Conservation (phyloP, 2,113 vertebrate genomes). For the Pseudopipra pipra region DNA sequence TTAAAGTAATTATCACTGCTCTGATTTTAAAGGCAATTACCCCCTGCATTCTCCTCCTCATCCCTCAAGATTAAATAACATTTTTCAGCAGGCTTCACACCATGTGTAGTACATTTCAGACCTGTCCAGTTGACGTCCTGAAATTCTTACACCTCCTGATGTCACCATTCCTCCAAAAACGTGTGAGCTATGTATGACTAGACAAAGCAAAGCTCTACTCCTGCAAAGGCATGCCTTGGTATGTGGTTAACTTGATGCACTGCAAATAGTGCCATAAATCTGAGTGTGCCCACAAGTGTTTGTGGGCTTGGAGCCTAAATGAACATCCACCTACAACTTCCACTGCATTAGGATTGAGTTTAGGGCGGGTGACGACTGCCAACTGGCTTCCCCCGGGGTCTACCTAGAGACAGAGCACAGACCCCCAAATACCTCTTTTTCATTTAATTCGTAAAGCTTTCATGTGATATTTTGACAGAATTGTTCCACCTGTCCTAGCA, state of each 20-base stretch:
- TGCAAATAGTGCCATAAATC: not conserved
- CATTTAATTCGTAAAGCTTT: not conserved
- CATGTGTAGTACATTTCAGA: not conserved
- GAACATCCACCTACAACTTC: not conserved
- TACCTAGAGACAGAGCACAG: not conserved
- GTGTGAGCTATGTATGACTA: not conserved
- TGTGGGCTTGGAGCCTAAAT: not conserved
- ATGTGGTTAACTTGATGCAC: not conserved
- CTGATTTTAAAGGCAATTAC: conserved; percentile 5
- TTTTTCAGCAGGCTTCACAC: not conserved
- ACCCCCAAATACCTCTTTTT: not conserved
- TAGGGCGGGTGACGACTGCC: not conserved
- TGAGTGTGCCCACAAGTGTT: not conserved
- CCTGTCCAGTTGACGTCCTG: not conserved
- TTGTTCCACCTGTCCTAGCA: conserved; percentile 6
- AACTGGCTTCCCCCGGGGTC: not conserved
- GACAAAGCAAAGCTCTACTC: not conserved
- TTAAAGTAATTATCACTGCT: not conserved
- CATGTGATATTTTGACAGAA: conserved; percentile 2
- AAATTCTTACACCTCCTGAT: not conserved
- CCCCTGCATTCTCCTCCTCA: not conserved
- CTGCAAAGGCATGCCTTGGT: not conserved
- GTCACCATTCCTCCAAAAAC: not conserved
- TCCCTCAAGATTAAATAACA: not conserved
- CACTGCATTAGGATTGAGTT: not conserved